Evolutionary conservation across 2,797 vertebrate species (phyloP), one percentile per base, ranked within the genome.

Genomic region (Pteronotus mesoamericanus): DNA sequence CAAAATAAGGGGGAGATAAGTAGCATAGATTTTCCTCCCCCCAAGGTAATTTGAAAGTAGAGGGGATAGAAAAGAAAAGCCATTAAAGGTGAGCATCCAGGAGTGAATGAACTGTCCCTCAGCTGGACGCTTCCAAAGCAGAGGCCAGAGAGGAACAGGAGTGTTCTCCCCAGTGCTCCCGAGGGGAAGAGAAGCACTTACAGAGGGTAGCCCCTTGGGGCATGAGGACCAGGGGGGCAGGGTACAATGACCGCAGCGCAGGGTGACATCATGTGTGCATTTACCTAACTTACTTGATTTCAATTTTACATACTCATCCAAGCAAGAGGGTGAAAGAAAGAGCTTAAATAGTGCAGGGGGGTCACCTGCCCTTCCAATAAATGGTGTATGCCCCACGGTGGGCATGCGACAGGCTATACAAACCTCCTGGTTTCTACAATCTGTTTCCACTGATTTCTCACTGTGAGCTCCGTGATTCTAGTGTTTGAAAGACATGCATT

Each of bases 1-100:
- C 12, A 75, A 87, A 92, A 90, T 48, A n/a, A 85, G 55, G 86
- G 37, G 29, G 14, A 90, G 57, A 53, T 37, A 74, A 51, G 59
- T 51, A 51, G 55, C 3, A 2, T 18, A 80, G 57, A 69, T 39
- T 83, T 68, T 61, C 24, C 16, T n/a, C 15, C 29, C 9, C 5
- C 74, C 44, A 71, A 71, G 71, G 71, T 87, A 96, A 95, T 32
- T 14, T 89, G 75, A 94, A 77, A 71, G 48, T 44, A 80, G 22
- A 37, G n/a, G 94, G 48, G 37, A 57, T 79, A 82, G 51, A 19
- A 42, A 71, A 92, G 74, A 68, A 61, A 92, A 86, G 55, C 4
- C 16, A 24, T 12, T 75, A 42, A 83, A 48, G 64, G 57, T 8
- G 34, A 84, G 69, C 51, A 55, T 22, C 39, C 1, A 59, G 59